These are phyloP conservation scores for Nasonia vitripennis DNA, from an alignment of 1,140 invertebrate genomes.

Conservation along the genomic window DNA sequence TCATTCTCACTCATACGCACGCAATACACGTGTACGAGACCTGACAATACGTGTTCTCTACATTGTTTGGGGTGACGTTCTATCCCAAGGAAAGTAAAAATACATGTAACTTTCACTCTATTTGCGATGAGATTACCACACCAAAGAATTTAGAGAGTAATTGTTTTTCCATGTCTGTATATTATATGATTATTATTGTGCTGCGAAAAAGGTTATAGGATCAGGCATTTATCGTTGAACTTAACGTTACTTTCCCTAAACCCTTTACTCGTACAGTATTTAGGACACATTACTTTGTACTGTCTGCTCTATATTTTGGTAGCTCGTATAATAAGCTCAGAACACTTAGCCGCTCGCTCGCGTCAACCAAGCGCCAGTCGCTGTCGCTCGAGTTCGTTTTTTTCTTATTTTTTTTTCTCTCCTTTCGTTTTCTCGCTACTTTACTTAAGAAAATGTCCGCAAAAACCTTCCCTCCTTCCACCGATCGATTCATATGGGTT, in stretches of 20 bases:
- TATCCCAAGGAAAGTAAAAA: conserved; percentile 2
- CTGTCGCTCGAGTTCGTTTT: background rate
- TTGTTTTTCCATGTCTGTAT: conserved; percentile 12
- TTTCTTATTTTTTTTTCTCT: conserved; percentile 17
- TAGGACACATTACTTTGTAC: conserved; percentile 68
- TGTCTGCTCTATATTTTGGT: conserved; percentile 66
- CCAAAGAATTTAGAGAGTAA: conserved; percentile 32
- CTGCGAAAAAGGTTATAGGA: conserved; percentile 43
- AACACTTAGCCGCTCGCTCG: conserved; percentile 44
- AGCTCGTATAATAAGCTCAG: conserved; percentile 56
- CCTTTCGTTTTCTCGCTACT: conserved; percentile 19
- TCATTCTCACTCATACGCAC: background rate
- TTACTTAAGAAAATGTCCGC: conserved; percentile 37
- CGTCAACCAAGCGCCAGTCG: background rate
- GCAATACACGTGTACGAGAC: conserved; percentile 22
- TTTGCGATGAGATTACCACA: background rate
- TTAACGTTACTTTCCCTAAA: conserved; percentile 50
- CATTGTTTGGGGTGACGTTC: conserved; percentile 9
- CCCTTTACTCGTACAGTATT: conserved; percentile 41
- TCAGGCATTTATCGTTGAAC: conserved; percentile 40
- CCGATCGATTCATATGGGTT: background rate
- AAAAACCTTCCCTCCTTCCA: background rate
- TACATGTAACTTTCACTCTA: background rate
- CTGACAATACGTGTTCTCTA: background rate
- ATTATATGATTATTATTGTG: conserved; percentile 15